Evolutionary conservation across 1,140 invertebrate species (phyloP), one percentile per base, ranked within the genome.

Genomic region (Cydia fagiglandana): DNA sequence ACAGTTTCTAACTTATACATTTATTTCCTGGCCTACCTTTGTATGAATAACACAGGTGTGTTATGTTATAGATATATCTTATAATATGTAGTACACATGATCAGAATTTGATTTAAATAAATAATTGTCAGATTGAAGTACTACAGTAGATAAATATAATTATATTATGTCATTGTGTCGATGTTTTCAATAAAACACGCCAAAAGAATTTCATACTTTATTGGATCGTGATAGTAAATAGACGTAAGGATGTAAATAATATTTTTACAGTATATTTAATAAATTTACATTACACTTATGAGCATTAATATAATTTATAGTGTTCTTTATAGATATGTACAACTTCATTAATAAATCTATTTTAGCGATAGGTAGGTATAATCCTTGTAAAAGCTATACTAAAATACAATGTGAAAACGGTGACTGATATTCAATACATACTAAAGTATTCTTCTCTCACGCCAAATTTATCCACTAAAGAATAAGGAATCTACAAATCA

Each of bases 211-310:
- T 80, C 79, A 84, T 82, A 78, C 76, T 89, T 91, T 90, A 91
- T 91, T 91, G 88, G 80, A 87, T 85, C 73, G 88, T 90, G 90
- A 89, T 87, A 91, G 83, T 90, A 91, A 90, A 89, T 90, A 90
- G 85, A 89, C 79, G 82, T 86, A 90, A 84, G 84, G 81, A 89
- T 89, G 86, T 90, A 89, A 90, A 90, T 89, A 88, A 83, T 86
- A 86, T 84, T 86, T 87, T 82, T 89, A 89, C 83, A 88, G 82
- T 86, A 83, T 84, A 81, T 76, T 80, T 81, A 80, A 78, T 79
- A 83, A 75, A 80, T 89, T 83, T 89, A 91, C 84, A 87, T 83
- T 87, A 86, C 77, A 82, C 82, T 85, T 86, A 91, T 89, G 86
- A 91, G 88, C 87, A 87, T 86, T 86, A 84, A 83, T 85, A 73